Percentiles rank a stretch among this genome's conserved stretches.
These are phyloP conservation scores for Campoletis raptor DNA, from an alignment of 2,888 invertebrate genomes.

Conservation along the genomic window DNA sequence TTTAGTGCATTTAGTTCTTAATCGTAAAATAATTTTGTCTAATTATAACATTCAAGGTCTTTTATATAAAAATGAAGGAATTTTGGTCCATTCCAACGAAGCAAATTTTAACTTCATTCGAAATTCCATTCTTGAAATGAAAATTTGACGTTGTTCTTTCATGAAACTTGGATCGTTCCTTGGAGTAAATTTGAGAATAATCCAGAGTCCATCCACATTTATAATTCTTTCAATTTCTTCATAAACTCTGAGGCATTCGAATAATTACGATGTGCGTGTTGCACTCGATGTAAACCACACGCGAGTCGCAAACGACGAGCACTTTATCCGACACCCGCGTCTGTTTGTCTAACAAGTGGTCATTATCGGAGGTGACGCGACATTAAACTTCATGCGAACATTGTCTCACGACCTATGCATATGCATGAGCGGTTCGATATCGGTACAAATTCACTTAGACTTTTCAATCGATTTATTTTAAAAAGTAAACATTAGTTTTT, in stretches of 20 bases:
- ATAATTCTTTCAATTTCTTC: slow-evolving; percentile 14
- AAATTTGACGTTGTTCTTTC: neutral
- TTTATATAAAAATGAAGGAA: too few species aligned
- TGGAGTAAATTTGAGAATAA: neutral
- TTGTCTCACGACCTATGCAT: neutral
- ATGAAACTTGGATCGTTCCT: neutral
- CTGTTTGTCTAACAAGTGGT: neutral
- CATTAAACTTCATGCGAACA: neutral
- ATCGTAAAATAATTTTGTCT: too few species aligned
- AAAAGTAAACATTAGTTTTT: neutral
- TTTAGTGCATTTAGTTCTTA: too few species aligned
- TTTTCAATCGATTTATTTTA: neutral
- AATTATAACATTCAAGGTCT: too few species aligned
- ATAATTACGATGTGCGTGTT: slow-evolving; percentile 21
- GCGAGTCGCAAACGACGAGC: slow-evolving; percentile 3
- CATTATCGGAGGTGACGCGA: slow-evolving; percentile 14
- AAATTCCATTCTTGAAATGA: neutral
- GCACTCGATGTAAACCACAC: slow-evolving; percentile 30
- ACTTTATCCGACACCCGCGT: slow-evolving; percentile 29
- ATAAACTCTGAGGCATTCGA: slow-evolving; percentile 2
- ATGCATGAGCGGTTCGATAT: neutral
- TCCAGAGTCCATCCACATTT: neutral
- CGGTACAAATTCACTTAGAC: neutral
- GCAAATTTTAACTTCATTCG: neutral
- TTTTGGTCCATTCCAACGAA: too few species aligned